These are phyloP conservation scores for Chelon auratus DNA, from an alignment of 2,797 vertebrate genomes.

Conservation along the genomic window DNA sequence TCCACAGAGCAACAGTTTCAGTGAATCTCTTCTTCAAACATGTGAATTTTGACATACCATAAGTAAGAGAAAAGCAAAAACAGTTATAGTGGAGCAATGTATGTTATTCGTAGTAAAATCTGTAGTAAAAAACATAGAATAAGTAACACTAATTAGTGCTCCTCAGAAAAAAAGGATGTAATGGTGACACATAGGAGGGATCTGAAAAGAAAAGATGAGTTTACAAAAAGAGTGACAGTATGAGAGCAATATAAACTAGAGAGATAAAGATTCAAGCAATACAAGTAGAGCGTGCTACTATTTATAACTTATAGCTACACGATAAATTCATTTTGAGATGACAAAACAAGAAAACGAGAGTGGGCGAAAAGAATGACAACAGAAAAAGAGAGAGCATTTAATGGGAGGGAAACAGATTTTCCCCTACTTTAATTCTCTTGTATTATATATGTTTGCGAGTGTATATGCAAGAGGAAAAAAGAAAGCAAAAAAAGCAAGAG, in stretches of 20 bases:
- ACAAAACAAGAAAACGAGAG: neutral
- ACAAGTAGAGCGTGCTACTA: conserved; percentile 7
- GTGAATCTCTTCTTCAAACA: too few species aligned
- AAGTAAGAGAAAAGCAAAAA: neutral
- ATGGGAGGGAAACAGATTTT: neutral
- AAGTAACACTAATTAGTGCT: neutral
- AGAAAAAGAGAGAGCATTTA: neutral
- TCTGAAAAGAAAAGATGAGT: neutral
- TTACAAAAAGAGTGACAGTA: conserved; percentile 10
- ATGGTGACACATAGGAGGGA: neutral
- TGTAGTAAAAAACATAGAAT: neutral
- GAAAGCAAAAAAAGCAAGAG: neutral
- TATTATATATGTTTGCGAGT: neutral
- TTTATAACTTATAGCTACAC: conserved; percentile 28
- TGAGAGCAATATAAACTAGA: conserved; percentile 9
- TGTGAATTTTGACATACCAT: too few species aligned
- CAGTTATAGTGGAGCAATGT: too few species aligned
- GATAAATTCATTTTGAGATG: conserved; percentile 8
- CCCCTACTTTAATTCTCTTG: conserved; percentile 15
- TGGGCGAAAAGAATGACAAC: neutral
- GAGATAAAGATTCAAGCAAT: conserved; percentile 4
- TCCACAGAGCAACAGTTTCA: neutral
- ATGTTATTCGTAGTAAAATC: neutral
- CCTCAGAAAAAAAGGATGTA: neutral
- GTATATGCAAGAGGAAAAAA: neutral